Evolutionary conservation across 2,888 invertebrate genomes (phyloP), one percentile per base, ranked within the genome.

Genomic region (Drosophila acutilabella): DNA sequence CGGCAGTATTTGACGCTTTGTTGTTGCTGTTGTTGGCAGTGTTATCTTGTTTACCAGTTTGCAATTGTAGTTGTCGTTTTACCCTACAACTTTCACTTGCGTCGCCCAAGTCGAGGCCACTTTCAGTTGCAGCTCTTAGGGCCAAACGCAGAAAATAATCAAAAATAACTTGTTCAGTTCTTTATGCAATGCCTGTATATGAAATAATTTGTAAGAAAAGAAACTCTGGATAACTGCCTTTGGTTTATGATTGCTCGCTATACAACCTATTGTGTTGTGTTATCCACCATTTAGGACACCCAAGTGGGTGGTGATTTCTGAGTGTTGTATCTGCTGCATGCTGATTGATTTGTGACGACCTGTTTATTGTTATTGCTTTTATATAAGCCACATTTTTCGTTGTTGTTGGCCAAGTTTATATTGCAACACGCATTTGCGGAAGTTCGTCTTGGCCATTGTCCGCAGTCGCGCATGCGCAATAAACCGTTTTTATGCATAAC

Each of bases 71-170:
- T 65, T 64, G 20, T 65, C 65, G 71, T 68, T 77, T 70, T 74
- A 84, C 84, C 84, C 87, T 78, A 69, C 59, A 84, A 86, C 85
- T 86, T 86, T 86, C 85, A 86, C 85, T 86, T 74, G 78, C 18
- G 56, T 36, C 50, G 61, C 74, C 50, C 71, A 68, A 69, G 62
- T 57, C 41, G 50, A 47, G 71, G 26, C 58, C 58, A 23, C 75
- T 16, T 5, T 38, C 52, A 50, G 60, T 61, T 16, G 33, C 45
- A 60, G 52, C 58, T 47, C 45, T 48, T 30, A 30, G 30, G 59
- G 23, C 38, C 48, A 54, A 48, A 42, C 7, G 23, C 38, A 44
- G 50, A 48, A 48, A 53, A 47, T 38, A 26, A 14, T 4, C 10
- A 14, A 23, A 23, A 8, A 13, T 70, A 61, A 65, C 61, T 61